Conservation (phyloP, 2,113 vertebrate species). For the Mirounga angustirostris region DNA sequence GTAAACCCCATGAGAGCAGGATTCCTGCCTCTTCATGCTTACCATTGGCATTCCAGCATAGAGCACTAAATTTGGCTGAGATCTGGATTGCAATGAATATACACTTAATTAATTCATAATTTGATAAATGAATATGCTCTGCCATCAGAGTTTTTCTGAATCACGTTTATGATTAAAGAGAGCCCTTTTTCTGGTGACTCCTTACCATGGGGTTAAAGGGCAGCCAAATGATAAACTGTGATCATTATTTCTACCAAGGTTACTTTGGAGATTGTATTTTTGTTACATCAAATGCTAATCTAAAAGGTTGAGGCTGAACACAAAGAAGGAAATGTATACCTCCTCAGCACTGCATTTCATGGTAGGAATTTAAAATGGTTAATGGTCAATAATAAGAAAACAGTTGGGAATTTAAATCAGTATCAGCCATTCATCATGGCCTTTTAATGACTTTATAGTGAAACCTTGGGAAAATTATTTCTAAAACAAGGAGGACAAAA, state of each 20-base stretch:
- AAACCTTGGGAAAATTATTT: constrained; percentile 54
- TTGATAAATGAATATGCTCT: neutral
- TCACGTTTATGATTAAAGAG: neutral
- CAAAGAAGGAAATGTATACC: neutral
- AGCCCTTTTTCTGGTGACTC: neutral
- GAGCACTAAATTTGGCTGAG: neutral
- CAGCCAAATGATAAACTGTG: neutral
- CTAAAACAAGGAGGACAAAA: constrained; percentile 29
- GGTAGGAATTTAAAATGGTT: neutral
- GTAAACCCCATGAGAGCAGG: neutral
- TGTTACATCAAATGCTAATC: neutral
- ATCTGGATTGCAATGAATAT: neutral
- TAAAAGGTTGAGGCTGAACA: neutral
- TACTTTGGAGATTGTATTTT: neutral
- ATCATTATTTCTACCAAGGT: neutral
- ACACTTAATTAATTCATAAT: neutral
- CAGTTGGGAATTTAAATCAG: neutral
- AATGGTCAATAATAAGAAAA: constrained; percentile 4
- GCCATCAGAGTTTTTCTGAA: neutral
- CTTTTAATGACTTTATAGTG: constrained; percentile 42
- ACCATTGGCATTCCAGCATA: neutral
- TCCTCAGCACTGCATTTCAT: neutral
- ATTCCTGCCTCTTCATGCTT: neutral
- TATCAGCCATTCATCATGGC: neutral
- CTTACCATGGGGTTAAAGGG: neutral